These are phyloP conservation scores for Microplitis deprimator DNA, from an alignment of 2,888 invertebrate species.

Conservation along the genomic window DNA sequence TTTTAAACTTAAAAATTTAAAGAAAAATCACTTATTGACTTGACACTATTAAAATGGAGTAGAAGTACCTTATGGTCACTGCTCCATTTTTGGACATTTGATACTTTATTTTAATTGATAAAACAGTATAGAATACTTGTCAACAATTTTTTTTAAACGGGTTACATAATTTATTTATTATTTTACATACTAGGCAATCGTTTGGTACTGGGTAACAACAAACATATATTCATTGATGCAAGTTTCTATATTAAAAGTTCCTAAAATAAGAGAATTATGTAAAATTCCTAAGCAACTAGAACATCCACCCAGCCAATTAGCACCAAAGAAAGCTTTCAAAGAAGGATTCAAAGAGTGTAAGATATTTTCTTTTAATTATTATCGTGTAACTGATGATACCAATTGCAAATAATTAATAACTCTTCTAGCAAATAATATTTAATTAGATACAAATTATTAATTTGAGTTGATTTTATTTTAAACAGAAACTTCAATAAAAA, in stretches of 20 bases:
- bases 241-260: slow-evolving; percentile 83
- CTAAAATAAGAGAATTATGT: slow-evolving; percentile 81
- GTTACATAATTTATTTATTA: background rate
- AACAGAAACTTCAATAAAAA: too few relatives aligned
- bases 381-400: too few relatives aligned
- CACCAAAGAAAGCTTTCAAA: slow-evolving; percentile 81
- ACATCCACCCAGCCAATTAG: slow-evolving; percentile 73
- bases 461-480: background rate
- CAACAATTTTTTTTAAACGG: background rate
- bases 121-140: too few relatives aligned
- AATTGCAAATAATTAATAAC: too few relatives aligned
- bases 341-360: slow-evolving; percentile 86
- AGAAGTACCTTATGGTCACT: too few relatives aligned
- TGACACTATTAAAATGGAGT: too few relatives aligned
- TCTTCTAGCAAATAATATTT: too few relatives aligned
- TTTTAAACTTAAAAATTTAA: too few relatives aligned
- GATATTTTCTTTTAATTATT: slow-evolving; percentile 57
- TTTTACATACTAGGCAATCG: slow-evolving; percentile 76
- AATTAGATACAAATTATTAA: too few relatives aligned
- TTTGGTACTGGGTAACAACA: slow-evolving; percentile 91
- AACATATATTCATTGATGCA: slow-evolving; percentile 89
- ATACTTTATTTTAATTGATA: background rate
- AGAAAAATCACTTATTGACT: too few relatives aligned
- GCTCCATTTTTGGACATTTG: too few relatives aligned
- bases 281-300: slow-evolving; percentile 79